Evolutionary conservation across 2,113 vertebrate genomes (phyloP), one percentile per base, ranked within the genome.

Genomic region (Myotis lucifugus): DNA sequence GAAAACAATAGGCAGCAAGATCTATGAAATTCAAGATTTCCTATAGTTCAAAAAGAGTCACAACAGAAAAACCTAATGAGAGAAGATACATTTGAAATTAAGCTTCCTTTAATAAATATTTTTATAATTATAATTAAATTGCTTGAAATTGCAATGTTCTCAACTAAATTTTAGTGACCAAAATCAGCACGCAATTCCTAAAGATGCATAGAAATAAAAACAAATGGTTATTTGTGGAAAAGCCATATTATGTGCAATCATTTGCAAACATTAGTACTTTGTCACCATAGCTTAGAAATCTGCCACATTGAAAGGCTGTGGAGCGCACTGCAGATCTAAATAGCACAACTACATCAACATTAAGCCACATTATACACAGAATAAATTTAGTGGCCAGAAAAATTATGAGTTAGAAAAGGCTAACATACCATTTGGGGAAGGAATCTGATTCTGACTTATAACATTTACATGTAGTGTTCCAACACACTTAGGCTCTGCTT

Each of bases 361-460:
- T 50, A 64, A 90, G 54, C 23, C 95, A 85, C 23, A 78, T 70
- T 91, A 77, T 42, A 73, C 42, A 89, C n/a, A 79, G 42, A 48
- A 82, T 81, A 83, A 64, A 54, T 86, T 67, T 74, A 25, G 34
- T 61, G 52, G 37, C 91, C 34, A 66, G 72, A 8, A 77, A 90
- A 97, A 82, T 92, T 78, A 81, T 27, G 69, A 89, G 9, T 72
- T 79, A 91, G 34, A 89, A 86, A 93, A 81, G 11, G 23, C 59
- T 89, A 87, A 61, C 14, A 12, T 34, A 34, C 46, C n/a, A 76
- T 42, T 95, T 52, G 8, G 13, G 27, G 67, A 93, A 85, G 27
- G 72, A 93, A 85, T 77, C 92, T 14, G 13, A 90, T 93, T 92
- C 67, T 92, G 34, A 95, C 94, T 94, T 92, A 37, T 73, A 77